phyloP scores from a whole-genome alignment of 2,113 vertebrate genomes.

The human region DNA sequence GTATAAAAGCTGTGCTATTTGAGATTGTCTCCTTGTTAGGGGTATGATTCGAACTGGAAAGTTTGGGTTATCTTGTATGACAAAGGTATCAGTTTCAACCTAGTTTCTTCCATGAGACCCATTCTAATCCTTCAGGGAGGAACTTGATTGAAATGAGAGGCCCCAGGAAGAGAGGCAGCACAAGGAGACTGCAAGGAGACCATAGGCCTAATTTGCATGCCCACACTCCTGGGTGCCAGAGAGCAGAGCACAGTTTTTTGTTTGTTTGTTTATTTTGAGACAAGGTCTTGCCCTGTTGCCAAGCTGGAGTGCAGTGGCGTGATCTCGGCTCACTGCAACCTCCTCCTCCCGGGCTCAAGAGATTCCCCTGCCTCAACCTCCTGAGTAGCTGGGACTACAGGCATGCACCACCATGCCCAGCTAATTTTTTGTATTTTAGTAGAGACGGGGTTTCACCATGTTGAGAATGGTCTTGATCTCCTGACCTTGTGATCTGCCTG shows the following conservation, averaged over 20 bases:
- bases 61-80: not conserved
- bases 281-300: too few species aligned
- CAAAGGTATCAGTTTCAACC: not conserved
- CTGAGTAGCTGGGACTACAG: too few species aligned
- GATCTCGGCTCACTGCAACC: too few species aligned
- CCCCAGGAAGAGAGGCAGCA: not conserved
- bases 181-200: not conserved
- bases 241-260: rapidly evolving
- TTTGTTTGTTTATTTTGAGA: too few species aligned
- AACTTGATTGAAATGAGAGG: not conserved
- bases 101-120: not conserved
- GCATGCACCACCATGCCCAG: rapidly evolving
- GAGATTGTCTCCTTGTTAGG: not conserved
- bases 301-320: too few species aligned
- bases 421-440: too few species aligned
- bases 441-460: too few species aligned
- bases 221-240: not conserved
- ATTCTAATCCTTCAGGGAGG: not conserved
- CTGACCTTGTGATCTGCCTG: too few species aligned
- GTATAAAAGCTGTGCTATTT: not conserved
- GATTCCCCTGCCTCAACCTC: too few species aligned
- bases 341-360: too few species aligned
- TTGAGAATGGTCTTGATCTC: too few species aligned
- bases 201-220: not conserved
- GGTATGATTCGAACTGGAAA: not conserved